Evolutionary conservation across 64 coral and sea anemone species (phyloP).

Genomic region (Anthopleura sola): DNA sequence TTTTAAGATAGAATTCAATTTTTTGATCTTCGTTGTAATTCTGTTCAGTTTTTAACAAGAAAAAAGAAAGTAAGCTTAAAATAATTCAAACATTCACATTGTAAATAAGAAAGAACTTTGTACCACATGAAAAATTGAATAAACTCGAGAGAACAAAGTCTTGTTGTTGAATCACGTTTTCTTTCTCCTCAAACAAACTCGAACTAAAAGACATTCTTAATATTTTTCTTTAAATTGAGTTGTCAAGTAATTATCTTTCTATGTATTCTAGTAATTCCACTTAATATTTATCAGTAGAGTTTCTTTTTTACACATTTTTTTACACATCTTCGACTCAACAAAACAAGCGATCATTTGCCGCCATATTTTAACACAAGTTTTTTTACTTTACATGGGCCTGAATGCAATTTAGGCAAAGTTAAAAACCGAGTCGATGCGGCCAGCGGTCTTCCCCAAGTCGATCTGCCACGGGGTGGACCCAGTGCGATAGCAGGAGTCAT

Average conservation of each 20-base stretch:
- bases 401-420: no score
- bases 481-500: no score
- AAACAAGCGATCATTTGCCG: no score
- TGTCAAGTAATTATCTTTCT: not conserved
- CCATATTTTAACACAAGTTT: not conserved
- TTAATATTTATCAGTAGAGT: not conserved
- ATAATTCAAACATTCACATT: not conserved
- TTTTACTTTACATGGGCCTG: slow-evolving; percentile 3
- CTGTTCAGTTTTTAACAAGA: not conserved
- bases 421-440: no score
- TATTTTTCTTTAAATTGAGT: not conserved
- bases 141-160: slow-evolving; percentile 7
- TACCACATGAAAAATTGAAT: slow-evolving; percentile 8
- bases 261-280: not conserved
- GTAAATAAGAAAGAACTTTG: slow-evolving; percentile 7
- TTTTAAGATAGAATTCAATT: not conserved
- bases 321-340: not conserved
- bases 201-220: not conserved
- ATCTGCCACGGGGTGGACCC: no score
- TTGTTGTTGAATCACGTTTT: not conserved
- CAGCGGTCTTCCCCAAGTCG: no score
- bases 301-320: not conserved
- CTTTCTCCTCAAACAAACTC: not conserved
- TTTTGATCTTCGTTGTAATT: no score
- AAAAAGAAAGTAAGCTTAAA: not conserved